Evolutionary conservation across 2,888 invertebrate genomes (phyloP), one percentile per base, ranked within the genome.

Genomic region (Thereva nobilitata): DNA sequence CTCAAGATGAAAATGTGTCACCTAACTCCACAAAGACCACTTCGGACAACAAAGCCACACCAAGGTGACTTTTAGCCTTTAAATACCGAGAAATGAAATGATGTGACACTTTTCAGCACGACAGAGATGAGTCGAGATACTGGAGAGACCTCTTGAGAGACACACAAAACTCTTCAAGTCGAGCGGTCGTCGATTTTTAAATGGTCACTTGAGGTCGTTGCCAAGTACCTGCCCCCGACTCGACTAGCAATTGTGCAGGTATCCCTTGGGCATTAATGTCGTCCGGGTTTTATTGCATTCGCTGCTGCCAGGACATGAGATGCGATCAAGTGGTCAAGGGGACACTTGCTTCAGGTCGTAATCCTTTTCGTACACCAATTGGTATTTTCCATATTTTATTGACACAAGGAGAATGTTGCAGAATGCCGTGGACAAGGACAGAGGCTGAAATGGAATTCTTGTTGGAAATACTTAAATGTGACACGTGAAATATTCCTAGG

Each of bases 171-270:
- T 23, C 23, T 23, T 23, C 23, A 23, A 23, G 23, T 23, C 23
- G 23, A 23, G 23, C 23, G 23, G 23, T 23, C 23, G 23, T 23
- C 23, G 23, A 23, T 23, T 23, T 23, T 47, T 47, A 47, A 35
- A 59, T 49, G 49, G 49, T 49, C 59, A 59, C 59, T 59, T 49
- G 59, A 59, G 34, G 52, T 47, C 40, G 12, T 59, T 59, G 47
- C 38, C 59, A 59, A 59, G 59, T 47, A 34, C 59, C 49, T 52
- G 42, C 5, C 53, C 10, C 9, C 23, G 23, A 23, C 53, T 35
- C 35, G 35, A n/a, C 53, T 52, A 2, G 7, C n/a, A 38, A 35
- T 37, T 35, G 7, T 9, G 49, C 12, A 10, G 37, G 49, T 34
- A 5, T 47, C 47, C n/a, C 10, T 47, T 47, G 47, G 12, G 10